phyloP scores from a whole-genome alignment of 2,888 invertebrate species.

The Apoda limacodes region DNA sequence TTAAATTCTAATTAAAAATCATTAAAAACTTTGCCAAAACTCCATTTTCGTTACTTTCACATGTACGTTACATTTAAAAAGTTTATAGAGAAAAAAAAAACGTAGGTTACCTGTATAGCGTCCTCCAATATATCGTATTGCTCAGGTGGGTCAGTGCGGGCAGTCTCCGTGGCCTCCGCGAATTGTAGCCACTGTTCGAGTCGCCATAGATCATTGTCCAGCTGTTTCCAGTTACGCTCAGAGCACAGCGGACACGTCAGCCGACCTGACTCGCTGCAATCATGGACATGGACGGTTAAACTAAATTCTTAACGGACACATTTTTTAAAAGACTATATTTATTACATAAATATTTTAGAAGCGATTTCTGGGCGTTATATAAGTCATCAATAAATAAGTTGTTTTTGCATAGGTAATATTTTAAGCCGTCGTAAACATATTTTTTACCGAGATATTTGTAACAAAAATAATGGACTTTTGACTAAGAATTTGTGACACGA shows the following conservation, averaged over 20 bases:
- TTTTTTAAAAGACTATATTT: too few species aligned
- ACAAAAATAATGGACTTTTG: too few species aligned
- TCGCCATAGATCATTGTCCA: slow-evolving; percentile 91
- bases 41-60: neutral
- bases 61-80: too few species aligned
- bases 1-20: neutral
- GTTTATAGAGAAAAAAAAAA: neutral
- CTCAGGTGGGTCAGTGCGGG: slow-evolving; percentile 76
- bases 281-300: neutral
- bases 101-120: slow-evolving; percentile 75
- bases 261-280: slow-evolving; percentile 77
- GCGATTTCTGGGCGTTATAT: too few species aligned
- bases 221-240: slow-evolving; percentile 88
- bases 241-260: slow-evolving; percentile 89
- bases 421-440: too few species aligned
- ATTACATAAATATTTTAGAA: too few species aligned
- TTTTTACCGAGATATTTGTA: too few species aligned
- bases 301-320: neutral
- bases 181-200: slow-evolving; percentile 91
- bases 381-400: too few species aligned
- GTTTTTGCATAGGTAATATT: too few species aligned
- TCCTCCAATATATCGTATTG: slow-evolving; percentile 87
- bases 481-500: too few species aligned
- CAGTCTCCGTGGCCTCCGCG: slow-evolving; percentile 83
- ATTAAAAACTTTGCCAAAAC: neutral